Evolutionary conservation across 2,888 invertebrate genomes (phyloP).

Genomic region (Platynereis dumerilii): DNA sequence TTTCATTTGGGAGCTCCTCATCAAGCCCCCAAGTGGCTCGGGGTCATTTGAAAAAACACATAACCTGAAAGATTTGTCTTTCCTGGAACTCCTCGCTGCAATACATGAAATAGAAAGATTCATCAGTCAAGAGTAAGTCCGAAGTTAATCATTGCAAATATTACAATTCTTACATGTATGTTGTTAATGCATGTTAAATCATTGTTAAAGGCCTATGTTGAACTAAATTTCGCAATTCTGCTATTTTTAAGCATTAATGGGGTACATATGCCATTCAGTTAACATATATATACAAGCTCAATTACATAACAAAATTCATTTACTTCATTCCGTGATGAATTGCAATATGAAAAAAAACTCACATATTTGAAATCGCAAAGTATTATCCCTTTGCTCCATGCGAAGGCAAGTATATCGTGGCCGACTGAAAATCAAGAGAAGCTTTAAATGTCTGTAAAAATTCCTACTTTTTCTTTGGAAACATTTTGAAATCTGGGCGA

Average conservation of each 20-base stretch:
- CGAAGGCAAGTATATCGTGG: constrained; percentile 23
- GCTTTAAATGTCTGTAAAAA: not conserved
- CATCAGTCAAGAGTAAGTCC: not conserved
- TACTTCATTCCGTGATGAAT: too few relatives aligned
- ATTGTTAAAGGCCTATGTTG: too few relatives aligned
- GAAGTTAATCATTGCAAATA: too few relatives aligned
- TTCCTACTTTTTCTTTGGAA: not conserved
- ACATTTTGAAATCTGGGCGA: too few relatives aligned
- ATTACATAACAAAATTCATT: too few relatives aligned
- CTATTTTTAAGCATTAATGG: too few relatives aligned
- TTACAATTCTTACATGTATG: too few relatives aligned
- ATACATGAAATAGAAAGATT: not conserved
- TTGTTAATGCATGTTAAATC: too few relatives aligned
- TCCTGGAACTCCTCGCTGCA: constrained; percentile 16
- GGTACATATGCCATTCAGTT: too few relatives aligned
- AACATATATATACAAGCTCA: too few relatives aligned
- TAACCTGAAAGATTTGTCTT: constrained; percentile 11
- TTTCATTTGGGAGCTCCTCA: constrained; percentile 14
- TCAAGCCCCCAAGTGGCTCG: constrained; percentile 14
- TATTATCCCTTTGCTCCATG: constrained; percentile 14
- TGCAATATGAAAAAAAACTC: too few relatives aligned
- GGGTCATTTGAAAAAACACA: constrained; percentile 19
- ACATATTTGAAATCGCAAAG: constrained; percentile 23
- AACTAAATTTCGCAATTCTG: too few relatives aligned
- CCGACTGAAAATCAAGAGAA: constrained; percentile 16